phyloP scores from a whole-genome alignment of 2,888 invertebrate genomes.

The Mimumesa dahlbomi region DNA sequence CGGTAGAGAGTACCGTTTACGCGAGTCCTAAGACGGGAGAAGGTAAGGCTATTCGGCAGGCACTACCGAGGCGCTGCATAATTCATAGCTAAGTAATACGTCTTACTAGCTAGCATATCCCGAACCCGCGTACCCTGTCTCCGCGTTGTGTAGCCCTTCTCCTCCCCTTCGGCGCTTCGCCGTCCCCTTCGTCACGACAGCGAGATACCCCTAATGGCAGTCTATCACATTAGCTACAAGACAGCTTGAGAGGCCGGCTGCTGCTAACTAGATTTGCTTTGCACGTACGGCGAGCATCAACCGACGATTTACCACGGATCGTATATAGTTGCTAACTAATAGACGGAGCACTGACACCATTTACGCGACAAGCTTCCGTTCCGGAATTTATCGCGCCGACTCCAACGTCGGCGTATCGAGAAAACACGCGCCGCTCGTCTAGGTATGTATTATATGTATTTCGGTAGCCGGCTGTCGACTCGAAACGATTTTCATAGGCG shows the following conservation, averaged over 20 bases:
- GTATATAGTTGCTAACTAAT: conserved; percentile 13
- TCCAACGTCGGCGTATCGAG: no score
- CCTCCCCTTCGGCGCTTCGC: conserved; percentile 42
- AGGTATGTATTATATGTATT: no score
- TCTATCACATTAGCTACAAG: conserved; percentile 75
- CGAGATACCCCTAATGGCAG: conserved; percentile 73
- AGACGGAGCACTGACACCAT: neutral
- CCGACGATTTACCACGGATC: conserved; percentile 66
- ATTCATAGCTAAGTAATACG: conserved; percentile 78
- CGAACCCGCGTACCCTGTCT: conserved; percentile 59
- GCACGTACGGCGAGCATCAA: conserved; percentile 61
- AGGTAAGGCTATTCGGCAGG: conserved; percentile 67
- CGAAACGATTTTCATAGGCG: neutral
- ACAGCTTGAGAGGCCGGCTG: conserved; percentile 67
- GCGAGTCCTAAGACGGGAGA: conserved; percentile 59
- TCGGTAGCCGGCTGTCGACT: no score
- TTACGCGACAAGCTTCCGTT: no score
- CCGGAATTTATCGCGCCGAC: no score
- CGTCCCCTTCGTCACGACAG: conserved; percentile 62
- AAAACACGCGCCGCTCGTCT: no score
- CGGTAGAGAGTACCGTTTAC: conserved; percentile 55
- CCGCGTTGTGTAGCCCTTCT: conserved; percentile 38
- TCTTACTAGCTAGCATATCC: conserved; percentile 69
- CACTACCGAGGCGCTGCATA: conserved; percentile 72
- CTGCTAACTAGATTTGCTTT: conserved; percentile 69